phyloP scores from a whole-genome alignment of 2,888 invertebrate species.

The Clepsis dumicolana region DNA sequence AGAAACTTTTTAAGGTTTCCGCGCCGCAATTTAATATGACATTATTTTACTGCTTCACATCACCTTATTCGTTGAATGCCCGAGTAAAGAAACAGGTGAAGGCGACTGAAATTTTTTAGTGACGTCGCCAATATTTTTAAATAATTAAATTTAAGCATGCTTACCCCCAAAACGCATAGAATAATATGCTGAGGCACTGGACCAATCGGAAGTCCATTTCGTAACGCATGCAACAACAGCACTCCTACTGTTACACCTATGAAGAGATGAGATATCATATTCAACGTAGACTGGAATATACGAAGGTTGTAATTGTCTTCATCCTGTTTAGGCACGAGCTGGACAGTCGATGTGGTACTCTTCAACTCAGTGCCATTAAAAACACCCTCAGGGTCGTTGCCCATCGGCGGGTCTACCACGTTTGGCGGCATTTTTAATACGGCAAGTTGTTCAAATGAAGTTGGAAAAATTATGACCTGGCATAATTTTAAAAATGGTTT shows the following conservation, averaged over 20 bases:
- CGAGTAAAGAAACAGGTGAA: no score
- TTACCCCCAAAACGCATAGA: slow-evolving; percentile 75
- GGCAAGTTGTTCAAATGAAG: not conserved
- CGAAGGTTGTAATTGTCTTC: slow-evolving; percentile 55
- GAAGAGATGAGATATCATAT: slow-evolving; percentile 65
- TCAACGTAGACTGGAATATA: slow-evolving; percentile 62
- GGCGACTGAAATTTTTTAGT: no score
- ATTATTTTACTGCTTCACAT: no score
- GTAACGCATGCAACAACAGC: slow-evolving; percentile 58
- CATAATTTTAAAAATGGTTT: not conserved
- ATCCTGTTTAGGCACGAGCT: not conserved
- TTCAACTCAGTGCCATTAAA: slow-evolving; percentile 12
- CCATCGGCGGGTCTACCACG: slow-evolving; percentile 47
- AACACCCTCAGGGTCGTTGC: slow-evolving; percentile 48
- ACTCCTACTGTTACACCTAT: slow-evolving; percentile 67
- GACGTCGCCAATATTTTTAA: no score
- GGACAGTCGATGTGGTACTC: not conserved
- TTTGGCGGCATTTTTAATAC: slow-evolving; percentile 57
- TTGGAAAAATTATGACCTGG: slow-evolving; percentile 3
- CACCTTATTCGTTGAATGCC: no score
- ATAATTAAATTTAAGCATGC: slow-evolving; percentile 50
- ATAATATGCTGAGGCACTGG: slow-evolving; percentile 64
- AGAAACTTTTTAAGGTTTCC: no score
- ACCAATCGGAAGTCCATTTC: slow-evolving; percentile 58
- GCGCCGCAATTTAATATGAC: no score